Evolutionary conservation across 30 jellyfish, hydroid and myxozoan species (phyloP), one percentile per base, ranked within the genome.

Genomic region (Nemopilema nomurai): DNA sequence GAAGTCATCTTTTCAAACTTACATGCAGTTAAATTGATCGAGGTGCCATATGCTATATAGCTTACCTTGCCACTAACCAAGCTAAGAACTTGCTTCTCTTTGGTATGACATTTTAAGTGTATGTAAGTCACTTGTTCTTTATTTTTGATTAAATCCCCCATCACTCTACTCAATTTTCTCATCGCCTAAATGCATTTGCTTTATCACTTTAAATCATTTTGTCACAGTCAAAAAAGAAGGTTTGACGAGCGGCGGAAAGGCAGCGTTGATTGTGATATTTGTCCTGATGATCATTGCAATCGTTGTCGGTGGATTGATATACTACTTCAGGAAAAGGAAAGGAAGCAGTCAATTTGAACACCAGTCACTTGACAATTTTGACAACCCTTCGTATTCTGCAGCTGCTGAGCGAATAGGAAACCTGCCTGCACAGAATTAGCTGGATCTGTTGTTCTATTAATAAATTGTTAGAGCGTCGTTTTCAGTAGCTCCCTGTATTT

Each of bases 181-280:
- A n/a, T n/a, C n/a, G n/a, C n/a, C n/a, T n/a, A n/a, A n/a, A n/a
- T n/a, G n/a, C n/a, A n/a, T n/a, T n/a, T n/a, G n/a, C n/a, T n/a
- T n/a, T n/a, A n/a, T n/a, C n/a, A n/a, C n/a, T n/a, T n/a, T n/a
- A n/a, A n/a, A n/a, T n/a, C n/a, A n/a, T n/a, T n/a, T n/a, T n/a
- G n/a, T n/a, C 18, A 30, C 85, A 87, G 86, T 78, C 67, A 32
- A 53, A n/a, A 69, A 65, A 28, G 85, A 74, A 29, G 98, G 98
- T 0, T 77, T 93, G 19, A 87, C 98, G n/a, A 66, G 30, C 49
- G 97, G 96, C 28, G 97, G 96, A 50, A 93, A 93, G 83, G 87
- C 84, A 1, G 97, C 97, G 8, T 72, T 93, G 63, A 71, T 93
- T 64, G 93, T 93, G 28, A 41, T 93, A 32, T 93, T 93, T 62